phyloP scores from a whole-genome alignment of 2,888 invertebrate species.

The Cantharis lateralis region DNA sequence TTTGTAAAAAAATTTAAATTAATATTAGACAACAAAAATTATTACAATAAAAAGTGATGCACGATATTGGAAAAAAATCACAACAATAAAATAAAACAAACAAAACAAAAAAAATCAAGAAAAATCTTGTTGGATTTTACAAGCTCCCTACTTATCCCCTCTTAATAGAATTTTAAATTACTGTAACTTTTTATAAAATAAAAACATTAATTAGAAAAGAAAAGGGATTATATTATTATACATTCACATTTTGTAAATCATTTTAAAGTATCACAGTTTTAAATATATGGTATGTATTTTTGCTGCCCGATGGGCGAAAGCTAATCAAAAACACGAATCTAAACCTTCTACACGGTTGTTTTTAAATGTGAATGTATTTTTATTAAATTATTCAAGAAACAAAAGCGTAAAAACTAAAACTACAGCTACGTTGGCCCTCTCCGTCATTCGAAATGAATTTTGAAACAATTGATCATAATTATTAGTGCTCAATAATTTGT shows the following conservation, averaged over 20 bases:
- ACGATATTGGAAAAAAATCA: not conserved
- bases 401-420: not conserved
- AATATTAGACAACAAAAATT: not conserved
- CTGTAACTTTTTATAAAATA: not conserved
- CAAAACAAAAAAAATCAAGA: not conserved
- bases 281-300: conserved; percentile 2
- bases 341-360: not conserved
- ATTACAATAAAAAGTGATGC: not conserved
- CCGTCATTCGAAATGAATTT: not conserved
- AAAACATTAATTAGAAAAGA: not conserved
- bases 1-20: not conserved
- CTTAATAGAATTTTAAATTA: not conserved
- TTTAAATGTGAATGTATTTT: conserved; percentile 10
- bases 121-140: not conserved
- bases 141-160: not conserved
- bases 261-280: conserved; percentile 17
- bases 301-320: not conserved
- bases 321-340: not conserved
- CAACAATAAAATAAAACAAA: not conserved
- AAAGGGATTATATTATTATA: not conserved
- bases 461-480: not conserved
- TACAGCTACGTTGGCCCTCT: not conserved
- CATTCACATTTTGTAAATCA: conserved; percentile 13
- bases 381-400: not conserved
- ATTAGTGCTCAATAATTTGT: not conserved